phyloP scores from a whole-genome alignment of 2,888 invertebrate genomes.

The Drosophila demipolita region DNA sequence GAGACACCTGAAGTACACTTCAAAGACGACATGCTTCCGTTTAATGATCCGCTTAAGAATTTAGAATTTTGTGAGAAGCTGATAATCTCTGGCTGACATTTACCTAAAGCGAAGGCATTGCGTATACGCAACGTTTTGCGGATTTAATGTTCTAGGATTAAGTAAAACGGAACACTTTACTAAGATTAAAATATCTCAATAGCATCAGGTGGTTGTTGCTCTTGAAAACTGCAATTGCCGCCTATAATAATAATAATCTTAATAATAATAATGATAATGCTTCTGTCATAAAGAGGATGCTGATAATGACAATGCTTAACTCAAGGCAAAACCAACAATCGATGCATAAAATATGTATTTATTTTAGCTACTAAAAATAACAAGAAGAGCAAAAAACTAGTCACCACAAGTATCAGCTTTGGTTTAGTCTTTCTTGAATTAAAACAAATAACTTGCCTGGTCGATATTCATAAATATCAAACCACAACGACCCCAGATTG shows the following conservation, averaged over 20 bases:
- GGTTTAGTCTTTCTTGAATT: slow-evolving; percentile 25
- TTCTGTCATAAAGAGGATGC: slow-evolving; percentile 67
- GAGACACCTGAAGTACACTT: slow-evolving; percentile 46
- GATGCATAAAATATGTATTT: slow-evolving; percentile 28
- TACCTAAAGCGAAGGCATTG: slow-evolving; percentile 40
- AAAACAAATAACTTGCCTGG: slow-evolving; percentile 7
- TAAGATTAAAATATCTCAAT: slow-evolving; percentile 25
- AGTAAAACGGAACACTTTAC: slow-evolving; percentile 52
- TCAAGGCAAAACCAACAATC: slow-evolving; percentile 63
- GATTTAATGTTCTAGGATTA: slow-evolving; percentile 15
- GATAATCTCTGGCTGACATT: slow-evolving; percentile 56
- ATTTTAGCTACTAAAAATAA: slow-evolving; percentile 11
- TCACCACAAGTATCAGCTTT: slow-evolving; percentile 38
- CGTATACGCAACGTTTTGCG: slow-evolving; percentile 47
- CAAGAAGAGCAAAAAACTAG: slow-evolving; percentile 20
- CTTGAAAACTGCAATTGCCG: slow-evolving; percentile 78
- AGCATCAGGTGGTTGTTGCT: slow-evolving; percentile 46
- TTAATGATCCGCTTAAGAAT: slow-evolving; percentile 63
- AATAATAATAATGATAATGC: slow-evolving; percentile 2
- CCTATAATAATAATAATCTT: slow-evolving; percentile 48
- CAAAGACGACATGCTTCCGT: slow-evolving; percentile 65
- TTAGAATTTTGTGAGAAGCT: slow-evolving; percentile 35
- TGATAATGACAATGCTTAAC: slow-evolving; percentile 71
- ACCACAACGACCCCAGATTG: not conserved
- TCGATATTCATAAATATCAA: not conserved